These are phyloP conservation scores for Sisor rabdophorus DNA, from an alignment of 2,113 vertebrate genomes.

Conservation along the genomic window DNA sequence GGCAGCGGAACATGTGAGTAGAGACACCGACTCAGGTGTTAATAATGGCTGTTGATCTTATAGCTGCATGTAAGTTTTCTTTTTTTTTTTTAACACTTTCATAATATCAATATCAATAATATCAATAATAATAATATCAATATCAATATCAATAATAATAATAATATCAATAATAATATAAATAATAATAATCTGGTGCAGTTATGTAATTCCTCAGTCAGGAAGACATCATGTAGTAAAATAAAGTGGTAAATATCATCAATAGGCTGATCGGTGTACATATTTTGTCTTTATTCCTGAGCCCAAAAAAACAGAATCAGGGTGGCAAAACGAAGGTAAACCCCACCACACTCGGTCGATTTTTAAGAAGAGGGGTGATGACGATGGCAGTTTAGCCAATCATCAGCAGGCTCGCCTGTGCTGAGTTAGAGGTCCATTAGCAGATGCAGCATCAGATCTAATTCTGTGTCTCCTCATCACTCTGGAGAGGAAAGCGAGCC, in stretches of 20 bases:
- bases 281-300: background rate
- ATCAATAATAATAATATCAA: no score
- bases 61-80: slow-evolving; percentile 2
- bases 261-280: background rate
- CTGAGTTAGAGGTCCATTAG: slow-evolving; percentile 48
- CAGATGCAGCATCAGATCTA: slow-evolving; percentile 23
- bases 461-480: slow-evolving; percentile 25
- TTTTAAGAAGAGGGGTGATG: slow-evolving; percentile 17
- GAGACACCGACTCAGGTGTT: slow-evolving; percentile 14
- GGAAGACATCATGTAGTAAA: background rate
- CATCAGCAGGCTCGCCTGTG: slow-evolving; percentile 22
- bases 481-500: slow-evolving; percentile 19
- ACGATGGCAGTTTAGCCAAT: slow-evolving; percentile 39
- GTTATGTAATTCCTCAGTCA: background rate
- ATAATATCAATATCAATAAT: no score
- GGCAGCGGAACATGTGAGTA: slow-evolving; percentile 83
- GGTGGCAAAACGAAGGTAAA: no score
- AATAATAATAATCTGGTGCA: background rate
- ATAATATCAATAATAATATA: no score
- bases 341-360: slow-evolving; percentile 19
- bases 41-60: slow-evolving; percentile 27
- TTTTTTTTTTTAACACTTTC: background rate
- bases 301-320: background rate
- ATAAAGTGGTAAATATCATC: background rate
- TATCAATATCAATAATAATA: background rate